These are phyloP conservation scores for Drosophila sordidula DNA, from an alignment of 2,888 invertebrate species.

Conservation along the genomic window DNA sequence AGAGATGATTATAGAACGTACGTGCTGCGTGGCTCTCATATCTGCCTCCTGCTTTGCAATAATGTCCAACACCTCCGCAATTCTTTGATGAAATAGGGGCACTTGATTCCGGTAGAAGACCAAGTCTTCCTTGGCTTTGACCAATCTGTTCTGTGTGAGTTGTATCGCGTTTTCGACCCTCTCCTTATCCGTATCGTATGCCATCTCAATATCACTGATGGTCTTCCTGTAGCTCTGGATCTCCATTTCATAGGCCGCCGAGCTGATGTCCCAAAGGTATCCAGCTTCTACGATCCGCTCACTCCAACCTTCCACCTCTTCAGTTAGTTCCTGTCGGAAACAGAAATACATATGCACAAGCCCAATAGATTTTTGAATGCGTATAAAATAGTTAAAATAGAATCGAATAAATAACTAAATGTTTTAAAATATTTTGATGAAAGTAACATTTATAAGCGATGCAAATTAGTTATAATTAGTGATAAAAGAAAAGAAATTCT, in stretches of 20 bases:
- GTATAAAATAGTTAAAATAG: no score
- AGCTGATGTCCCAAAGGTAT: conserved; percentile 4
- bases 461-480: no score
- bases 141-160: conserved; percentile 11
- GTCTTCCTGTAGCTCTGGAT: conserved; percentile 19
- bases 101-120: conserved; percentile 25
- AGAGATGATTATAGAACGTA: no score
- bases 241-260: conserved; percentile 14
- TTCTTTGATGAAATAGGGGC: conserved; percentile 36
- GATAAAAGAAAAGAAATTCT: no score
- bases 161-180: conserved; percentile 23
- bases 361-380: no score
- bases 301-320: conserved; percentile 10
- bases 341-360: no score
- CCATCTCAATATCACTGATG: conserved; percentile 16
- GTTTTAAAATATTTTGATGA: no score
- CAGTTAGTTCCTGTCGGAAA: conserved; percentile 3
- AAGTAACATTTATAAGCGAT: no score
- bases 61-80: conserved; percentile 27
- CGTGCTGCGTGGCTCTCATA: accelerated
- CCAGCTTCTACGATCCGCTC: background rate
- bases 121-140: conserved; percentile 54
- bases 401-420: no score
- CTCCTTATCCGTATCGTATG: conserved; percentile 34
- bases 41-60: conserved; percentile 1